These are phyloP conservation scores for Propithecus deckenii DNA, from an alignment of 2,797 vertebrate species.

Conservation along the genomic window DNA sequence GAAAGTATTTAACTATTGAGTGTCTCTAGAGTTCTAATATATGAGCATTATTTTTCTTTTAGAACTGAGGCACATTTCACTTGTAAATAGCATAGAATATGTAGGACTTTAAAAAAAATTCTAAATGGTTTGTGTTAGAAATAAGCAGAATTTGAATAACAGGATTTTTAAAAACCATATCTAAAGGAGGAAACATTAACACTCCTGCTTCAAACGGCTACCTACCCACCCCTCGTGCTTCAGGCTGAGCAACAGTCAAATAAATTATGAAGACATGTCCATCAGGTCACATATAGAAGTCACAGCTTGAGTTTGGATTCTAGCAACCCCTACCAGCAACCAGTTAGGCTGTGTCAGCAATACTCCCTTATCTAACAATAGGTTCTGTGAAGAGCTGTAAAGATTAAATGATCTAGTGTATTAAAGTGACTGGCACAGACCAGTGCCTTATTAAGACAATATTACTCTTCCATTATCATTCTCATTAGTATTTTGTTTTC, in stretches of 20 bases:
- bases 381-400: not conserved
- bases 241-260: not conserved
- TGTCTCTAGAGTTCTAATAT: not conserved
- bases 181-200: not conserved
- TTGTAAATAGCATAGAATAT: not conserved
- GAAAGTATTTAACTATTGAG: not conserved
- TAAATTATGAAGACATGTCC: not conserved
- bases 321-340: not conserved
- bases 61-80: not conserved
- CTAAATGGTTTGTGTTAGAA: not conserved
- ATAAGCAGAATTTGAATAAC: not conserved
- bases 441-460: not conserved
- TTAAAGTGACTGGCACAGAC: not conserved
- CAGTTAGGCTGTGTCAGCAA: not conserved
- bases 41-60: not conserved
- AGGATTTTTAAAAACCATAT: not conserved
- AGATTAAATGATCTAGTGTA: not conserved
- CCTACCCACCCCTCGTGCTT: not conserved
- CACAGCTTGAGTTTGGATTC: not conserved
- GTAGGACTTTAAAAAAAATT: not conserved
- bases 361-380: not conserved
- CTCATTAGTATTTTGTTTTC: not conserved
- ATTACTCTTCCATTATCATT: not conserved
- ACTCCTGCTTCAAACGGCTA: not conserved
- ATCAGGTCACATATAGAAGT: not conserved